A percentile compares a stretch with the other conserved stretches of the same genome.
Evolutionary conservation across 1,140 invertebrate genomes (phyloP).

Genomic region (Prorops nasuta): DNA sequence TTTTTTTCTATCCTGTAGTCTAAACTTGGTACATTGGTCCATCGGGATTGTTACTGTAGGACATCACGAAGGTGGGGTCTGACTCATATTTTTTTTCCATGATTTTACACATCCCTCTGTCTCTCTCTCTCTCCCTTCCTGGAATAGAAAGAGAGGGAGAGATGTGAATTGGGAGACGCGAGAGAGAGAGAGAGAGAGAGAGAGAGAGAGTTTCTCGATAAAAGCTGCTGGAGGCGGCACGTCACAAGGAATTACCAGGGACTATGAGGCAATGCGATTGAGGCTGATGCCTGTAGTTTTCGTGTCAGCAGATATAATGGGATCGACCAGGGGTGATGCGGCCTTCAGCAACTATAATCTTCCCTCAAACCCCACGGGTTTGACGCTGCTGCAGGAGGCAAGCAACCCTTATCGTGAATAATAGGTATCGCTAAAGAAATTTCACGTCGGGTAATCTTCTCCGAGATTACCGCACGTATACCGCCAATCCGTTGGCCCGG

Average conservation of each 20-base stretch:
- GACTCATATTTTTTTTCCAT: too few relatives aligned
- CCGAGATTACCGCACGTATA: too few relatives aligned
- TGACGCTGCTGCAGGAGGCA: not conserved
- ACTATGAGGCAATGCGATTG: slow-evolving; percentile 17
- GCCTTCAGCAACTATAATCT: slow-evolving; percentile 13
- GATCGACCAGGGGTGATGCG: slow-evolving; percentile 19
- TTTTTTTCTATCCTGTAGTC: too few relatives aligned
- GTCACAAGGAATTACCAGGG: slow-evolving; percentile 15
- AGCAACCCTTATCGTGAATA: not conserved
- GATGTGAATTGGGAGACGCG: too few relatives aligned
- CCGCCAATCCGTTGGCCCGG: not conserved
- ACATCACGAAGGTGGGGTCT: too few relatives aligned
- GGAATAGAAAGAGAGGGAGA: too few relatives aligned
- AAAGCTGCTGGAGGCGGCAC: slow-evolving; percentile 6
- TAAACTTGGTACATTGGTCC: too few relatives aligned
- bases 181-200: too few relatives aligned
- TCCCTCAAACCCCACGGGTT: slow-evolving; percentile 4
- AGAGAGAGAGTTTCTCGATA: slow-evolving; percentile 10
- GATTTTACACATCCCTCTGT: too few relatives aligned
- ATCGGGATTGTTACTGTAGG: too few relatives aligned
- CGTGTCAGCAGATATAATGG: slow-evolving; percentile 17
- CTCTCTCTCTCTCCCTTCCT: too few relatives aligned
- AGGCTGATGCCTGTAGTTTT: slow-evolving; percentile 16
- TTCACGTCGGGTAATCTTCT: not conserved
- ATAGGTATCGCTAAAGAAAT: not conserved